These are phyloP conservation scores for Seladonia tumulorum DNA, from an alignment of 2,888 invertebrate species.

Conservation along the genomic window DNA sequence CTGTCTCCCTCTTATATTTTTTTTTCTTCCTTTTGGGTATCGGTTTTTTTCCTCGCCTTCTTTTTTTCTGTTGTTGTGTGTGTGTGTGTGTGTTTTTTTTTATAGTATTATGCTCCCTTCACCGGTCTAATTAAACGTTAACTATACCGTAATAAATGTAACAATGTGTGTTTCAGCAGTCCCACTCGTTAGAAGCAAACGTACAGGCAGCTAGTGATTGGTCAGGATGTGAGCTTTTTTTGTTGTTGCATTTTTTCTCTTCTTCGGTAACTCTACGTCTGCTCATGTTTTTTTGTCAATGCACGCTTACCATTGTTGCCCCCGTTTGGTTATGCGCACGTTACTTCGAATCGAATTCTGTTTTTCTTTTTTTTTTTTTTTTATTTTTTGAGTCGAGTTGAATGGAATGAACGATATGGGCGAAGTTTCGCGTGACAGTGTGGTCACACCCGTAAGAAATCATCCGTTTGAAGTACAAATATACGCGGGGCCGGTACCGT, in stretches of 20 bases:
- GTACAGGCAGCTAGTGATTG: slow-evolving; percentile 83
- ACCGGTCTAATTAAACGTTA: slow-evolving; percentile 40
- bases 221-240: slow-evolving; percentile 79
- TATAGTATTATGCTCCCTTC: slow-evolving; percentile 42
- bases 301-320: slow-evolving; percentile 42
- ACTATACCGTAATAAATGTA: slow-evolving; percentile 66
- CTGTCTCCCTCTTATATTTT: not conserved
- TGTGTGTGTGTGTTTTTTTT: too few relatives aligned
- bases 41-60: not conserved
- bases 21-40: not conserved
- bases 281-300: slow-evolving; percentile 62
- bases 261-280: not conserved
- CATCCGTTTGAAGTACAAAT: slow-evolving; percentile 56
- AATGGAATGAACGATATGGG: slow-evolving; percentile 76
- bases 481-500: slow-evolving; percentile 34
- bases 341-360: slow-evolving; percentile 48
- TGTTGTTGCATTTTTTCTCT: not conserved
- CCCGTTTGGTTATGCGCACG: slow-evolving; percentile 37
- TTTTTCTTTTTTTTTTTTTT: not conserved
- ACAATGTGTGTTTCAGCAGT: slow-evolving; percentile 67
- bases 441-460: slow-evolving; percentile 62
- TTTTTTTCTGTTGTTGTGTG: too few relatives aligned
- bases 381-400: too few relatives aligned
- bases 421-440: slow-evolving; percentile 63
- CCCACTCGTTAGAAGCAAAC: slow-evolving; percentile 77